These are phyloP conservation scores for Oopsacas minuta DNA, from an alignment of 37 sponge, comb jelly and placozoan species.

Conservation along the genomic window DNA sequence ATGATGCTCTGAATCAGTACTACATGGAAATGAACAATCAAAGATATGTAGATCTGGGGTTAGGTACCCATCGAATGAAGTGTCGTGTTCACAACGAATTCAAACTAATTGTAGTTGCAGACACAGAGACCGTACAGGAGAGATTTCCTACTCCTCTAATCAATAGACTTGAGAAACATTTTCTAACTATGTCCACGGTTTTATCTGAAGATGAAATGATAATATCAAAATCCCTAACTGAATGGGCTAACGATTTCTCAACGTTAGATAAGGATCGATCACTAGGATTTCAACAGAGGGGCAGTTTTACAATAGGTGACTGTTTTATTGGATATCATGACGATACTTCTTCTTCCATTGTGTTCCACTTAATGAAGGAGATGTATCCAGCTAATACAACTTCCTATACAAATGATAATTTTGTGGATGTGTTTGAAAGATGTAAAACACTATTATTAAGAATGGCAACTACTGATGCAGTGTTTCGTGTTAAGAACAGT, in stretches of 20 bases:
- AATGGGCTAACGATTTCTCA: background rate
- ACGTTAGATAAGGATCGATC: background rate
- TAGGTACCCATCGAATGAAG: conserved; percentile 69
- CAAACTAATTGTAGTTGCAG: conserved; percentile 74
- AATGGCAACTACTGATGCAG: conserved; percentile 2
- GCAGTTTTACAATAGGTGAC: conserved; percentile 37
- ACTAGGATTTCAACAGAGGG: background rate
- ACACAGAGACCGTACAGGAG: conserved; percentile 55
- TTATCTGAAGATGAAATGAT: conserved; percentile 4
- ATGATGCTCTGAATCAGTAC: conserved; percentile 87
- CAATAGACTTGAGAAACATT: conserved; percentile 87
- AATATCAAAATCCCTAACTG: background rate
- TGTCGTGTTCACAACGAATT: conserved; percentile 67
- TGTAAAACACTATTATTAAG: background rate
- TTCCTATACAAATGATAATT: background rate
- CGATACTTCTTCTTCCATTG: conserved; percentile 69
- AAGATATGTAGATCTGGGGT: conserved; percentile 79
- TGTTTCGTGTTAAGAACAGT: background rate
- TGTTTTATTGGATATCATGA: conserved; percentile 77
- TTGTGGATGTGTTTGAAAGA: background rate
- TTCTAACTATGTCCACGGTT: conserved; percentile 58
- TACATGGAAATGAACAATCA: conserved; percentile 43
- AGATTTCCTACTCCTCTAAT: conserved; percentile 87
- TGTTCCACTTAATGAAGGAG: conserved; percentile 48
- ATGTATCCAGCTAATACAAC: background rate